phyloP scores from a whole-genome alignment of 2,888 invertebrate genomes.

The Phymatocera aterrima region DNA sequence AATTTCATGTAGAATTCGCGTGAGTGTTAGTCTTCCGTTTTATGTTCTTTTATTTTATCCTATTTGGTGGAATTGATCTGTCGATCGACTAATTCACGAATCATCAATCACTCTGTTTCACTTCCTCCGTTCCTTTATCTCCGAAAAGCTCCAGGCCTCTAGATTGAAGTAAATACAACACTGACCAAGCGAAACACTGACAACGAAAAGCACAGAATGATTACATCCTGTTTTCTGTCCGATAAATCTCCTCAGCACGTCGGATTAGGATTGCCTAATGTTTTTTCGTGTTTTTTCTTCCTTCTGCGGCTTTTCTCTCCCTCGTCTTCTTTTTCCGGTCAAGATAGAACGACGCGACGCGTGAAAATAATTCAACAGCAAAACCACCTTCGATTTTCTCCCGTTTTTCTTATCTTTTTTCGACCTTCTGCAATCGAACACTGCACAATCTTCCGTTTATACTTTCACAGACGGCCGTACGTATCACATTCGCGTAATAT shows the following conservation, averaged over 20 bases:
- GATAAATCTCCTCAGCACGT: constrained; percentile 1
- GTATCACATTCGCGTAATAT: constrained; percentile 37
- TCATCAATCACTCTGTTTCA: no score
- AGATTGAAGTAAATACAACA: no score
- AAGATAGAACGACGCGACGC: no score
- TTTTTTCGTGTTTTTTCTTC: neutral
- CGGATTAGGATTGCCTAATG: neutral
- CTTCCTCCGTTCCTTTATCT: no score
- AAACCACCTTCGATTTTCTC: no score
- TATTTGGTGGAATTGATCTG: neutral
- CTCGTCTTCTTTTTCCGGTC: no score
- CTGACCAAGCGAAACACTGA: neutral
- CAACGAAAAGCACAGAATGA: no score
- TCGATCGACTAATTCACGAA: neutral
- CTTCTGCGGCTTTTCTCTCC: no score
- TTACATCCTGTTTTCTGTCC: neutral
- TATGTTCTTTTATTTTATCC: neutral
- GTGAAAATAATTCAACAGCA: no score
- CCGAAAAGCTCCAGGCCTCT: no score
- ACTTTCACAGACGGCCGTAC: neutral
- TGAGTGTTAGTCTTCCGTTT: neutral
- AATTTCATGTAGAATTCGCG: neutral
- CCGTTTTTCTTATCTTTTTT: neutral
- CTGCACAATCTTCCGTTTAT: neutral
- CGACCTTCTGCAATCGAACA: constrained; percentile 20